A percentile compares a stretch with the other conserved stretches of the same genome.
Evolutionary conservation across 37 sponge, comb jelly and placozoan genomes (phyloP).

Genomic region (Axinella damicornis): DNA sequence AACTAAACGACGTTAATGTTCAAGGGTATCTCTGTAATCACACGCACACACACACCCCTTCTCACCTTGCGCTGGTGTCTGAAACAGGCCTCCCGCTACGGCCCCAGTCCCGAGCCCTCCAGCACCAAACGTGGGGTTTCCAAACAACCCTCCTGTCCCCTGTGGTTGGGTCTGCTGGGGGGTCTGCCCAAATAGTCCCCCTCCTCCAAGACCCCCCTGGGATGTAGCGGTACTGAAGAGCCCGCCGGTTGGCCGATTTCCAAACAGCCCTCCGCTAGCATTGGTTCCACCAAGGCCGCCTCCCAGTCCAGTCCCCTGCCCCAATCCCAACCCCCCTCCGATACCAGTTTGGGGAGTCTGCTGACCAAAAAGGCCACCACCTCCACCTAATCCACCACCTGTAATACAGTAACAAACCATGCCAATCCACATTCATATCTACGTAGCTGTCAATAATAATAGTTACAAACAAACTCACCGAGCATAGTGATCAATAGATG

Average conservation of each 20-base stretch:
- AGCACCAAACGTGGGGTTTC: not conserved
- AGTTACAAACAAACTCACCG: too few species aligned
- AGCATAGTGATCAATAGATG: too few species aligned
- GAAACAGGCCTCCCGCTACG: constrained; percentile 27
- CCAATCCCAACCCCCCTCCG: not conserved
- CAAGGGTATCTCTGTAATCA: too few species aligned
- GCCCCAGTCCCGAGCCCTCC: constrained; percentile 19
- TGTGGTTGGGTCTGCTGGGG: constrained; percentile 26
- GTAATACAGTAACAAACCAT: too few species aligned
- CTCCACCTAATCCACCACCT: too few species aligned
- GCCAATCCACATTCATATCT: too few species aligned
- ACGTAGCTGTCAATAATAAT: too few species aligned
- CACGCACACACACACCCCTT: too few species aligned
- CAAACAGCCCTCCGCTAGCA: constrained; percentile 22
- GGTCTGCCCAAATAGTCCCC: constrained; percentile 52
- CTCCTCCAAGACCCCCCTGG: constrained; percentile 14
- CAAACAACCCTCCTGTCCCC: constrained; percentile 28
- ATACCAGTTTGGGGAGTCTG: too few species aligned
- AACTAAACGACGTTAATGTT: too few species aligned
- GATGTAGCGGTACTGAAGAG: constrained; percentile 3
- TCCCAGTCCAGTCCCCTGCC: not conserved
- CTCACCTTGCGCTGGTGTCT: constrained; percentile 33
- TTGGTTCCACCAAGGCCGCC: constrained; percentile 17
- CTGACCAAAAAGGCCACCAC: too few species aligned
- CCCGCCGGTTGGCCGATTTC: not conserved